Evolutionary conservation across 2,797 vertebrate genomes (phyloP).

Genomic region (Poeciliopsis paucimaculata): DNA sequence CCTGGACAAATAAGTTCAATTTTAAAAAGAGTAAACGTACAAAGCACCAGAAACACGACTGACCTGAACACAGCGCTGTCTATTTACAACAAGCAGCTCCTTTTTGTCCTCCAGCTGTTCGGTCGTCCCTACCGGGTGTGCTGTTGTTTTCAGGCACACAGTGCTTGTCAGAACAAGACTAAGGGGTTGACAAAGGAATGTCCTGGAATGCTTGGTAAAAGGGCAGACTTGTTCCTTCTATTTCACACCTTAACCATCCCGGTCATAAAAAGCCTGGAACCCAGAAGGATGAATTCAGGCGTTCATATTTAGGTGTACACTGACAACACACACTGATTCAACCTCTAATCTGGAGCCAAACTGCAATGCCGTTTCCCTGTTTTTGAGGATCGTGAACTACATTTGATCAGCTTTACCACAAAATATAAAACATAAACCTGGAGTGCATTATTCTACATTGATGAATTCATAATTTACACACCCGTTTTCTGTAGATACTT

Average conservation of each 20-base stretch:
- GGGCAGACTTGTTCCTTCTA: neutral
- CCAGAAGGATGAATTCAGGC: neutral
- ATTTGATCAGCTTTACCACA: neutral
- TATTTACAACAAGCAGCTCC: conserved; percentile 38
- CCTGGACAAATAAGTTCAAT: neutral
- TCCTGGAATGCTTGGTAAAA: conserved; percentile 26
- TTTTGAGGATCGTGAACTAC: neutral
- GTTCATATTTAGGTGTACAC: neutral
- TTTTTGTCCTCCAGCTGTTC: conserved; percentile 39
- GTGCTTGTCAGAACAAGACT: conserved; percentile 67
- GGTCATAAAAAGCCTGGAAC: neutral
- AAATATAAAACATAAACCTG: neutral
- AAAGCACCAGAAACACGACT: conserved; percentile 35
- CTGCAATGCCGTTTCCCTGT: neutral
- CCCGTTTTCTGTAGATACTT: neutral
- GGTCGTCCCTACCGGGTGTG: conserved; percentile 36
- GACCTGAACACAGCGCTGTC: conserved; percentile 37
- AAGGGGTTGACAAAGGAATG: conserved; percentile 61
- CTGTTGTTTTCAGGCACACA: conserved; percentile 12
- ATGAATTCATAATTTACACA: neutral
- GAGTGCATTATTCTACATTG: neutral
- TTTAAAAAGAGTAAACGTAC: conserved; percentile 7
- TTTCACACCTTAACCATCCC: conserved; percentile 5
- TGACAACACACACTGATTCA: neutral
- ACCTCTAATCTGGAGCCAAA: neutral